Percentiles rank a stretch among this genome's conserved stretches.
phyloP scores from a whole-genome alignment of 2,888 invertebrate species.

The Enchytraeus crypticus region DNA sequence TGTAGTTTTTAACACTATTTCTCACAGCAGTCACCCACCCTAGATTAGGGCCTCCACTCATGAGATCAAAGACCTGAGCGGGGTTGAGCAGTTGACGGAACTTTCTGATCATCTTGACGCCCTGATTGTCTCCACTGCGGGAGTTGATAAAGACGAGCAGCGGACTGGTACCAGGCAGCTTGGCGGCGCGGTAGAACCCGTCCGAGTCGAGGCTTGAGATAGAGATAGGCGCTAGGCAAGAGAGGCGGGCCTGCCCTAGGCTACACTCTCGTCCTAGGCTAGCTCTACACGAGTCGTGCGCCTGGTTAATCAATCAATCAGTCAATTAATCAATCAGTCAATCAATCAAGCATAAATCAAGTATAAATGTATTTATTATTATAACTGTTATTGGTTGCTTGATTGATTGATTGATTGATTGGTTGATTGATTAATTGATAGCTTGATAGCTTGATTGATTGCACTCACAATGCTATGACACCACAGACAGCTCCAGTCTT shows the following conservation, averaged over 20 bases:
- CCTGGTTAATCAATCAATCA: constrained; percentile 43
- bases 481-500: constrained; percentile 96
- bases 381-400: neutral
- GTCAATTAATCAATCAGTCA: neutral
- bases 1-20: too few relatives aligned
- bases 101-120: constrained; percentile 83
- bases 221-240: constrained; percentile 86
- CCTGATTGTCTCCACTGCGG: constrained; percentile 95
- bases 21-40: too few relatives aligned
- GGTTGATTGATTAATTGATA: neutral
- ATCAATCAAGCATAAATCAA: neutral
- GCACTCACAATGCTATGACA: constrained; percentile 65
- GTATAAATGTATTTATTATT: neutral
- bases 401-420: too few relatives aligned
- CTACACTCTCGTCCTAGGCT: constrained; percentile 69
- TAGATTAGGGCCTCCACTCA: constrained; percentile 65
- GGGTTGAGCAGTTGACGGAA: constrained; percentile 93
- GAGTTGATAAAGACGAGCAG: constrained; percentile 94
- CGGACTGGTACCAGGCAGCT: constrained; percentile 62
- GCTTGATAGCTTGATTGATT: neutral
- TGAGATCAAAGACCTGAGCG: constrained; percentile 93
- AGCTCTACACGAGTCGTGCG: constrained; percentile 83
- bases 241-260: constrained; percentile 77
- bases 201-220: constrained; percentile 77
- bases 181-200: constrained; percentile 81